Conservation (phyloP, 2,888 invertebrate species). For the Deilephila porcellus region DNA sequence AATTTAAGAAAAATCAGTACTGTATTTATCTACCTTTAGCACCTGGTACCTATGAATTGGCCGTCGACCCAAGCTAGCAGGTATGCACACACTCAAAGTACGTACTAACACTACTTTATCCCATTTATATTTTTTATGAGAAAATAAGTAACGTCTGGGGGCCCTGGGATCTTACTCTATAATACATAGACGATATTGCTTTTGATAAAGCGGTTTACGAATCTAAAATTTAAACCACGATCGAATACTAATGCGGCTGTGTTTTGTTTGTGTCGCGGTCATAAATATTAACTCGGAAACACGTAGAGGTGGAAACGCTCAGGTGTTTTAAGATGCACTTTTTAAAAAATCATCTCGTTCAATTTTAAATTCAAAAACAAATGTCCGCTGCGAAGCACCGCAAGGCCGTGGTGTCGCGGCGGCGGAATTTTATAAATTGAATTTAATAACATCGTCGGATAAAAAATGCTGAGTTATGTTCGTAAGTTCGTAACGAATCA, state of each 20-base stretch:
- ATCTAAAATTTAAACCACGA: slow-evolving; percentile 82
- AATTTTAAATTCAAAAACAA: slow-evolving; percentile 16
- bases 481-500: slow-evolving; percentile 48
- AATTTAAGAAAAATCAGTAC: too few relatives aligned
- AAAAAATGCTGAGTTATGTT: slow-evolving; percentile 38
- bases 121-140: too few relatives aligned
- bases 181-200: slow-evolving; percentile 82
- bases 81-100: too few relatives aligned
- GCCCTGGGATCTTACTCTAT: too few relatives aligned
- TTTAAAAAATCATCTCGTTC: slow-evolving; percentile 37
- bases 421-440: slow-evolving; percentile 19
- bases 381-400: neutral
- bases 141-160: too few relatives aligned
- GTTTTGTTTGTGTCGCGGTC: slow-evolving; percentile 75
- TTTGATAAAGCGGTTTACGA: slow-evolving; percentile 83
- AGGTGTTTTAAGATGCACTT: slow-evolving; percentile 42
- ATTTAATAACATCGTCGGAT: slow-evolving; percentile 19
- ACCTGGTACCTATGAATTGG: too few relatives aligned
- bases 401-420: neutral
- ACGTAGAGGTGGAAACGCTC: slow-evolving; percentile 65
- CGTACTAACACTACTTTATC: too few relatives aligned
- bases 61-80: too few relatives aligned
- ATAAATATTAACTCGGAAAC: slow-evolving; percentile 76
- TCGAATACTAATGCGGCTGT: slow-evolving; percentile 77
- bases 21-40: too few relatives aligned